Base-by-base conservation (phyloP, 2,113 vertebrate species). In the Octodon degus region DNA sequence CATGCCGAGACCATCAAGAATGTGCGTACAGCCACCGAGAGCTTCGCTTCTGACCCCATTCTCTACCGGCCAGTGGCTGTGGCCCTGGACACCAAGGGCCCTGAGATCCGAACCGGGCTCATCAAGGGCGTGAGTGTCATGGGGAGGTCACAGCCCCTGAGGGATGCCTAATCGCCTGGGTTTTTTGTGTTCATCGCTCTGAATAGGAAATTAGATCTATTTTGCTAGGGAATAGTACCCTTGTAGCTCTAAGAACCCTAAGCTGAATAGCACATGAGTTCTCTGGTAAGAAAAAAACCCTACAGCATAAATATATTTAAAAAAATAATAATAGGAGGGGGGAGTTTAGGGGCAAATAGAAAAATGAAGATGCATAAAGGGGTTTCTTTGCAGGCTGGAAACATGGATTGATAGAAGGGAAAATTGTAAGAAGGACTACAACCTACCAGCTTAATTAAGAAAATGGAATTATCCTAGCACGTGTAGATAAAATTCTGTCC, bases 11-110 rank as follows among this genome's bases (percentile, higher is more conserved):
- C 99, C 97, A 99, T 99, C 98, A 99, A 99, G n/a, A n/a, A n/a
- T n/a, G n/a, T n/a, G n/a, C n/a, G n/a, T n/a, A n/a, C n/a, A n/a
- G n/a, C n/a, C n/a, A n/a, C n/a, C n/a, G n/a, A n/a, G n/a, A n/a
- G n/a, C n/a, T n/a, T n/a, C n/a, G n/a, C n/a, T n/a, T n/a, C n/a
- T n/a, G n/a, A n/a, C n/a, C 99, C 99, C 65, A 98, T 99, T 58
- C 98, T 99, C 20, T 99, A 99, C 98, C 99, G 99, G 98, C 99
- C 99, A 3, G 98, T 99, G 84, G 99, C 99, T 86, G 98, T 99
- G 91, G 99, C 99, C 94, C 98, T 99, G 98, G 99, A 99, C 98
- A 99, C 99, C 55, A 99, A 99, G 98, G 99, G 99, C 97, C 99
- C 99, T 72, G 99, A 99, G 99, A 99, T 99, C 98, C 98, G 99